Evolutionary conservation across 2,888 invertebrate genomes (phyloP).

Genomic region (Himalopsyche japonica): DNA sequence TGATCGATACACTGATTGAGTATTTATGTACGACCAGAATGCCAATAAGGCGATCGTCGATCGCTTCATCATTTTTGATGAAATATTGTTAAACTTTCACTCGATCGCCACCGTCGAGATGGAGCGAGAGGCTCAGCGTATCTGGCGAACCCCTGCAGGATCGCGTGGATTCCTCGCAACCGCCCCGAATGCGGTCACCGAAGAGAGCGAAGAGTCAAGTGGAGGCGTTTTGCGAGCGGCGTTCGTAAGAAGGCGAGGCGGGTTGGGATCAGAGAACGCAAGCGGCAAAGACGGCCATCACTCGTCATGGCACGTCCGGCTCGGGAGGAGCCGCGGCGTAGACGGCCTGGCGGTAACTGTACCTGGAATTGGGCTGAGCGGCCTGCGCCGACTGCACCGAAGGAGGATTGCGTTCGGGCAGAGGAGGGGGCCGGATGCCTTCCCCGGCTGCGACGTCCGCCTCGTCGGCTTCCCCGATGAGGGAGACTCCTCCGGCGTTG

Average conservation of each 20-base stretch:
- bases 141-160: too few species aligned
- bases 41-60: too few species aligned
- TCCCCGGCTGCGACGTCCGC: conserved; percentile 44
- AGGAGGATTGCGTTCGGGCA: conserved; percentile 56
- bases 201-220: neutral
- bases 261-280: conserved; percentile 66
- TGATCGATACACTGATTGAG: too few species aligned
- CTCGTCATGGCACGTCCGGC: conserved; percentile 70
- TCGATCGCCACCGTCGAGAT: too few species aligned
- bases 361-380: conserved; percentile 53
- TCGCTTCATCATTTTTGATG: too few species aligned
- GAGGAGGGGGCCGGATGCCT: conserved; percentile 59
- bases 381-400: conserved; percentile 45
- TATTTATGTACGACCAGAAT: too few species aligned
- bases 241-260: neutral
- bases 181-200: too few species aligned
- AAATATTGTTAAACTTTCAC: too few species aligned
- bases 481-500: conserved; percentile 45
- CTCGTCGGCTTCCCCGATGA: conserved; percentile 39
- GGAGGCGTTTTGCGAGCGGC: neutral
- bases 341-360: conserved; percentile 71
- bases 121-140: too few species aligned
- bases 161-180: too few species aligned
- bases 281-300: conserved; percentile 81
- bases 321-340: conserved; percentile 66